Base-by-base conservation (phyloP, 1,140 invertebrate genomes). In the Apis dorsata region DNA sequence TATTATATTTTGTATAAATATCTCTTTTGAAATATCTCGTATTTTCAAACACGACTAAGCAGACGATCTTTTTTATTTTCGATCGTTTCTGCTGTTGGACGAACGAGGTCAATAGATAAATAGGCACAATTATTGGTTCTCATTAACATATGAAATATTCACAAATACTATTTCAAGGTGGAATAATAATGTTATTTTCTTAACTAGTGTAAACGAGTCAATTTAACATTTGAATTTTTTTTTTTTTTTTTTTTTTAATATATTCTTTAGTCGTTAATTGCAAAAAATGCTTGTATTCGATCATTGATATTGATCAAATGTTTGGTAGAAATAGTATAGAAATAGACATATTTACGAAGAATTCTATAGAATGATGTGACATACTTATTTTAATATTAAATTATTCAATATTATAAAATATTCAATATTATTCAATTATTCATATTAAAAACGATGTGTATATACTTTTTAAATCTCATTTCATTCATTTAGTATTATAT, bases 61-160 rank as follows among this genome's bases (percentile, higher is more conserved):
- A n/a, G 24, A 62, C 24, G 57, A 53, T 28, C 49, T 19, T 34
- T 53, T 15, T 62, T 19, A 8, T 1, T 2, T 21, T 12, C 11
- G 24, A 53, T 63, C 11, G 4, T 34, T 62, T 76, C 65, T 73
- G 12, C 19, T 15, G 8, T 11, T 9, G 19, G 44, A 59, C 55
- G 53, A 73, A 44, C 10, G 19, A 59, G 53, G 71, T 59, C 55
- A 71, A 55, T 49, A 19, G 15, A 57, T 19, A n/a, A 78, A 78
- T 63, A 34, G 24, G 19, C 21, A 24, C 10, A 73, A 21, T 57
- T 34, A 55, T n/a, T 21, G 19, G 12, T 17, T 21, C 70, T 28
- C 13, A 72, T 72, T 57, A 57, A 72, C 71, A 57, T 51, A 21
- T 8, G 5, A 21, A 72, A 72, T 57, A 57, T 72, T 57, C 13